Base-by-base conservation (phyloP, 1,140 invertebrate genomes). In the Mesaphorura yosii region DNA sequence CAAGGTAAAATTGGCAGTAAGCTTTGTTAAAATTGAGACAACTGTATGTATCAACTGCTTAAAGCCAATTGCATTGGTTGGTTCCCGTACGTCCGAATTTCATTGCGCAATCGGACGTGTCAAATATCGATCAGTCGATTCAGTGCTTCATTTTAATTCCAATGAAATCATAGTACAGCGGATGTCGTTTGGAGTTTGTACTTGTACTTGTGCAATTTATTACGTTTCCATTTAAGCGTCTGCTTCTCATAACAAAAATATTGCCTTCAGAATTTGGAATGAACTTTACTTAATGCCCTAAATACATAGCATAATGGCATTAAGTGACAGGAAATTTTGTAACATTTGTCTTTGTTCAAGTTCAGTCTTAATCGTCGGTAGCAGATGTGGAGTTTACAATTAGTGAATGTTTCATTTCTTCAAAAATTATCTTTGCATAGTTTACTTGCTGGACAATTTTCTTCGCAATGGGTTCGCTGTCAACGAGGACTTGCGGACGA, bases 361-460 rank as follows among this genome's bases (percentile, higher is more conserved):
- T 34, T 10, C 10, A 34, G 31, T 34, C 31, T 34, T 34, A 34
- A 10, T 34, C 31, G n/a, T 34, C 31, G n/a, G 31, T n/a, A 10
- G 31, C 10, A 34, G 31, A 34, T 10, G 10, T 10, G n/a, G 31
- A n/a, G 10, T 59, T 55, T 0, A 47, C 37, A 22, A 59, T 54
- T 28, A 59, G 64, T 10, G 73, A 74, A 38, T 83, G 80, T 54
- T 75, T 71, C 55, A 78, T 74, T 73, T 93, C 88, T 67, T 87
- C 80, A 67, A 83, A 85, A 64, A 91, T 78, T 64, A 80, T 82
- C 67, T 86, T 87, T 34, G 88, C 88, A 70, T 88, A 88, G 64
- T 87, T 88, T 50, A 86, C 81, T 70, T 84, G 76, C 59, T 82
- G 77, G 2, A 74, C 75, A 39, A 89, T 84, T 74, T 80, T 80